Conservation (phyloP, 2,888 invertebrate genomes). For the Parasteatoda lunata region DNA sequence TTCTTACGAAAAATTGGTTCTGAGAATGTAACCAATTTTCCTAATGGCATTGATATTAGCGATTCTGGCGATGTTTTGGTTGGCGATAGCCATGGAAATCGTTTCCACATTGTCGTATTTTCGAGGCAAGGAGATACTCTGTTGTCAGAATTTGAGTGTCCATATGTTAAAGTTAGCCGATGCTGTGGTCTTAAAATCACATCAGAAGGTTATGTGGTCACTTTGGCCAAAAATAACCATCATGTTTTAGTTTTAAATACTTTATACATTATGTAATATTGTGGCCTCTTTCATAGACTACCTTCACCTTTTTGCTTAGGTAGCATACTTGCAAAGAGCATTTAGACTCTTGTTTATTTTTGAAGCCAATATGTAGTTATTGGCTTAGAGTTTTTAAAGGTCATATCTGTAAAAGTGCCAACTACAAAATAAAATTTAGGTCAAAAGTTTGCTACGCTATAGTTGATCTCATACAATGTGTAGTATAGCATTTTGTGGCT, state of each 20-base stretch:
- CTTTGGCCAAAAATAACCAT: constrained; percentile 98
- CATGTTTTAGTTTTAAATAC: constrained; percentile 97
- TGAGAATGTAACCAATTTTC: constrained; percentile 96
- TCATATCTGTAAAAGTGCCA: constrained; percentile 63
- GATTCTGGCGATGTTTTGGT: constrained; percentile 97
- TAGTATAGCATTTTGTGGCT: constrained; percentile 65
- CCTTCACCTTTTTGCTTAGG: constrained; percentile 64
- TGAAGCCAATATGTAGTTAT: constrained; percentile 47
- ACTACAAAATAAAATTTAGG: constrained; percentile 50
- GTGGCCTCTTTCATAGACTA: constrained; percentile 63
- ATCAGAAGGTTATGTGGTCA: constrained; percentile 95
- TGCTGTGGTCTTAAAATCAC: constrained; percentile 98
- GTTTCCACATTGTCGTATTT: constrained; percentile 97
- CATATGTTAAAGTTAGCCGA: constrained; percentile 97
- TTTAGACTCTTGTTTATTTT: constrained; percentile 61
- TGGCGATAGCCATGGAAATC: constrained; percentile 97
- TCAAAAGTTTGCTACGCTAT: constrained; percentile 62
- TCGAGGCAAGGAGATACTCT: constrained; percentile 80
- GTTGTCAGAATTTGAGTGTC: constrained; percentile 85
- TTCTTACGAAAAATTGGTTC: constrained; percentile 95
- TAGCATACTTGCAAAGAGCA: constrained; percentile 63
- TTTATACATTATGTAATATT: constrained; percentile 81
- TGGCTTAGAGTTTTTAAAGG: constrained; percentile 58
- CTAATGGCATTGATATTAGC: constrained; percentile 97
- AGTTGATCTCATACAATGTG: constrained; percentile 67